Base-by-base conservation (phyloP, 2,113 vertebrate genomes). In the Hylia prasina region DNA sequence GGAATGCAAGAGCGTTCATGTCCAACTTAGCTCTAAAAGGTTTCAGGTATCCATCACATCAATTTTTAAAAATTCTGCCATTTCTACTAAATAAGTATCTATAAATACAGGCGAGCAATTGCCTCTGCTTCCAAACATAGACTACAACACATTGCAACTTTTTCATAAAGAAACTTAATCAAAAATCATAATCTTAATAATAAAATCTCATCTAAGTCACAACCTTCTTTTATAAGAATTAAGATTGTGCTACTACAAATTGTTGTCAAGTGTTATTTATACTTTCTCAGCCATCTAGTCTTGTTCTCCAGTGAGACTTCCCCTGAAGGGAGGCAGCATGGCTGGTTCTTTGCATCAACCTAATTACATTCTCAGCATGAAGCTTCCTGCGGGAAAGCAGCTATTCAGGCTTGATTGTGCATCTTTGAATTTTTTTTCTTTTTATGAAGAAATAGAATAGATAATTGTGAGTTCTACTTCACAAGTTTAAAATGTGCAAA, bases 241-340 rank as follows among this genome's bases (percentile, higher is more conserved):
- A 65, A 61, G 39, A 65, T 31, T 69, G 48, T 33, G 17, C 15
- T 33, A 9, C 28, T 57, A 25, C 7, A 75, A 70, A 50, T 37
- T 40, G 39, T 42, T 82, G 37, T 11, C 16, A 50, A 64, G 16
- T 37, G 8, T 23, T 57, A 24, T 42, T 79, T 66, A 45, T 14
- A 11, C 15, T 79, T 70, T 87, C 56, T 71, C 54, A 75, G 35
- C 28, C 72, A 73, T 16, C 24, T 53, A 84, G n/a, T 23, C 28
- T 9, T 5, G 1, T 30, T 50, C 20, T 44, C 39, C 2, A 1
- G 28, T 0, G 3, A 87, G 69, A 35, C 20, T 22, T 42, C 6
- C 27, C 48, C 37, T 51, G 21, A 75, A 61, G 24, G 31, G 24
- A 37, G 28, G 14, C 56, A 91, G 42, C 25, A 13, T 1, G 31